A percentile compares a stretch with the other conserved stretches of the same genome.
Conservation (phyloP, 1,140 invertebrate species). For the Drosophila takahashii region DNA sequence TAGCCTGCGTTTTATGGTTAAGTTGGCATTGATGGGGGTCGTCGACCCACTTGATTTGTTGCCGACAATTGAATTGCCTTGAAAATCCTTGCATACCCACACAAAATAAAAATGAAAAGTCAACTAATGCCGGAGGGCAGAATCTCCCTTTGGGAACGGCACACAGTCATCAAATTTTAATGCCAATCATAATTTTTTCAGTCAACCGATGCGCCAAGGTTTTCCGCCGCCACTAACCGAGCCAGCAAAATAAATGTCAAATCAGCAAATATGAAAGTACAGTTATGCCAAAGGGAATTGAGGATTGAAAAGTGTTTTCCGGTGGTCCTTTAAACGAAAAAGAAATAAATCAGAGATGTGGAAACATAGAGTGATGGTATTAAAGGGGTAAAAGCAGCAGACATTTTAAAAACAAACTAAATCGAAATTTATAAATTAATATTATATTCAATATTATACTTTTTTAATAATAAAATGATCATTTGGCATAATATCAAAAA, state of each 20-base stretch:
- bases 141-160: constrained; percentile 29
- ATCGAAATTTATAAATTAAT: background rate
- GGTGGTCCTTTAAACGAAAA: constrained; percentile 13
- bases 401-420: background rate
- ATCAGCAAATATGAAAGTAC: constrained; percentile 63
- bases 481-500: background rate
- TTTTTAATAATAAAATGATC: background rate
- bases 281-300: constrained; percentile 31
- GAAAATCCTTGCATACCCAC: constrained; percentile 5
- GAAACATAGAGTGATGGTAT: background rate
- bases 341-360: constrained; percentile 15
- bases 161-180: constrained; percentile 74
- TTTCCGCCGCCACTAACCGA: constrained; percentile 35
- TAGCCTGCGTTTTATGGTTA: constrained; percentile 56
- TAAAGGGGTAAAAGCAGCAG: background rate
- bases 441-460: background rate
- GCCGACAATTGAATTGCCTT: constrained; percentile 63
- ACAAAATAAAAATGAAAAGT: constrained; percentile 20
- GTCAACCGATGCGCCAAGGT: constrained; percentile 69
- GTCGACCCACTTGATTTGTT: constrained; percentile 64
- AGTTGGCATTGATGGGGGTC: constrained; percentile 56
- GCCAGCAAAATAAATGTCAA: constrained; percentile 56
- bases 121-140: constrained; percentile 39
- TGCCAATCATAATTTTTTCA: constrained; percentile 76
- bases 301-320: constrained; percentile 27